Evolutionary conservation across 2,113 vertebrate genomes (phyloP).

Genomic region (Theristicus caerulescens): DNA sequence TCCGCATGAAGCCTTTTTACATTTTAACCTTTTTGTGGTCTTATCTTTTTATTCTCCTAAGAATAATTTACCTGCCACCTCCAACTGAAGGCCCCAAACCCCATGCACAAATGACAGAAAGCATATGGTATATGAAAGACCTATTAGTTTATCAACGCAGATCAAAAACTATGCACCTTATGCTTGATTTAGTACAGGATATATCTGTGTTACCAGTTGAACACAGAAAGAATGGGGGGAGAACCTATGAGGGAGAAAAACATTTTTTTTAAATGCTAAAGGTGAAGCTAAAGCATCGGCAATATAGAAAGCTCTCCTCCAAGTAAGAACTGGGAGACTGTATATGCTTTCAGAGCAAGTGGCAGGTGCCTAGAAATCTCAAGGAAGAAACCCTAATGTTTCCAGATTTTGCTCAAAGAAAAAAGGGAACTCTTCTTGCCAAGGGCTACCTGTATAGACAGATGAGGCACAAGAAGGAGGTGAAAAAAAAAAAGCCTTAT

Average conservation of each 20-base stretch:
- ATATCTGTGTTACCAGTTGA: not conserved
- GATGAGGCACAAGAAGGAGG: not conserved
- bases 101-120: not conserved
- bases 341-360: not conserved
- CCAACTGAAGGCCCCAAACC: not conserved
- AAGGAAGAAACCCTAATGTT: not conserved
- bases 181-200: not conserved
- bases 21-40: slow-evolving; percentile 22
- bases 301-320: not conserved
- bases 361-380: not conserved
- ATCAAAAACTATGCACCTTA: not conserved
- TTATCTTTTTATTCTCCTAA: slow-evolving; percentile 11
- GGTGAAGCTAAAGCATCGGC: not conserved
- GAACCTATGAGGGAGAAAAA: not conserved
- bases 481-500: not conserved
- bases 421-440: not conserved
- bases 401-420: not conserved
- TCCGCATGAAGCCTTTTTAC: not conserved
- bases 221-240: not conserved
- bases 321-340: not conserved
- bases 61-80: slow-evolving; percentile 19
- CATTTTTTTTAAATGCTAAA: not conserved
- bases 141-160: not conserved
- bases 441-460: not conserved
- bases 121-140: not conserved